Evolutionary conservation across 2,113 vertebrate genomes (phyloP).

Genomic region (Ancistrus triradiatus): DNA sequence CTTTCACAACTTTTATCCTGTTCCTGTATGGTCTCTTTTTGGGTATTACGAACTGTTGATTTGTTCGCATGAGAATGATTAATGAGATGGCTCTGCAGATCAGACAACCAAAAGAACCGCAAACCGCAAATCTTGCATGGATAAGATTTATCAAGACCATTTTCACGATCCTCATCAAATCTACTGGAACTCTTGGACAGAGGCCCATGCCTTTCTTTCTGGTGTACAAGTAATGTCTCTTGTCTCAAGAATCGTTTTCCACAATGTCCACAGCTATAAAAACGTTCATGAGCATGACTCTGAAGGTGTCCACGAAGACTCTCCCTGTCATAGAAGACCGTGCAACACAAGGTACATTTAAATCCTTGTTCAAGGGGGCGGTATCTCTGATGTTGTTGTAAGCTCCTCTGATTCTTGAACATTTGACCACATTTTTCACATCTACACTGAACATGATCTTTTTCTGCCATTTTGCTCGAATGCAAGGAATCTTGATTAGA

Average conservation of each 20-base stretch:
- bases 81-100: conserved; percentile 69
- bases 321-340: conserved; percentile 60
- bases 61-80: conserved; percentile 57
- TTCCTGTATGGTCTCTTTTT: conserved; percentile 19
- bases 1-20: conserved; percentile 11
- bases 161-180: conserved; percentile 54
- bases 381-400: conserved; percentile 71
- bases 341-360: conserved; percentile 73
- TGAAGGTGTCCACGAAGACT: conserved; percentile 64
- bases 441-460: conserved; percentile 40
- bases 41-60: conserved; percentile 5
- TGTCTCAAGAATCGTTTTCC: conserved; percentile 70
- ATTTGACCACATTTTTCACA: conserved; percentile 70
- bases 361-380: conserved; percentile 65
- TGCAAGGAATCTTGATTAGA: conserved; percentile 21
- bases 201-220: conserved; percentile 61
- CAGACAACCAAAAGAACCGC: conserved; percentile 73
- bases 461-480: conserved; percentile 37
- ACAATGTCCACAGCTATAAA: conserved; percentile 67
- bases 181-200: conserved; percentile 37
- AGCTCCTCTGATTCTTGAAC: conserved; percentile 63
- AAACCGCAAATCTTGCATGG: conserved; percentile 67
- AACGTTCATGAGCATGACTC: conserved; percentile 62
- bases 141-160: conserved; percentile 60
- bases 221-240: conserved; percentile 63